These are phyloP conservation scores for Leucophenga maculata DNA, from an alignment of 2,888 invertebrate genomes.

Conservation along the genomic window DNA sequence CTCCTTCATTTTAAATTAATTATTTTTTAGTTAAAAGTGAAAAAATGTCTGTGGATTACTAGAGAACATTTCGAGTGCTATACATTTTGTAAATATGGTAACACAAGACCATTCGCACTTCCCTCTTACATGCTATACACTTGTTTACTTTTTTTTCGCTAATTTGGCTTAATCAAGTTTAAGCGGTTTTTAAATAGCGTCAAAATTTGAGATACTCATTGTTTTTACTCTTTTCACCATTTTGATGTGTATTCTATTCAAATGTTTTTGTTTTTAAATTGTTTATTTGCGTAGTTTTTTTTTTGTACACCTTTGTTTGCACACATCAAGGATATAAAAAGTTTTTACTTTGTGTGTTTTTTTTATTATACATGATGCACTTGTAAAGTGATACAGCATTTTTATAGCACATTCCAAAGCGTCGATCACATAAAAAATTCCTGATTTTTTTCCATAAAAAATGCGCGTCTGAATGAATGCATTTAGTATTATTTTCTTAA, in stretches of 20 bases:
- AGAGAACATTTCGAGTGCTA: too few relatives aligned
- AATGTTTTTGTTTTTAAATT: not conserved
- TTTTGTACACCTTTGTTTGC: not conserved
- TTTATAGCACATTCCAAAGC: too few relatives aligned
- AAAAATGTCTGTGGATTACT: too few relatives aligned
- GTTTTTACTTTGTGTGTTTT: not conserved
- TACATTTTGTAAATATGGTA: not conserved
- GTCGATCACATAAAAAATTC: too few relatives aligned
- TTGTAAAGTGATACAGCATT: too few relatives aligned
- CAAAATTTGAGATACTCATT: not conserved
- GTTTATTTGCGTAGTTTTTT: not conserved
- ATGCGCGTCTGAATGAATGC: not conserved
- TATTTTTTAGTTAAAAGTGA: too few relatives aligned
- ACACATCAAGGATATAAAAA: not conserved
- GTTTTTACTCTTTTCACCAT: not conserved
- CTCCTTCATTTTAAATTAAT: too few relatives aligned
- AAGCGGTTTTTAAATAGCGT: not conserved
- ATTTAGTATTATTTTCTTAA: not conserved
- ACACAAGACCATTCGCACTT: not conserved
- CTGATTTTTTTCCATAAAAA: too few relatives aligned
- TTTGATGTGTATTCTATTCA: not conserved
- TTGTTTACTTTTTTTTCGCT: not conserved
- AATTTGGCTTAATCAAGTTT: slow-evolving; percentile 1
- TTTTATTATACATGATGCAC: too few relatives aligned
- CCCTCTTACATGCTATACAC: not conserved